Evolutionary conservation across 1,140 invertebrate genomes (phyloP), one percentile per base, ranked within the genome.

Genomic region (Drosophila ambigua): DNA sequence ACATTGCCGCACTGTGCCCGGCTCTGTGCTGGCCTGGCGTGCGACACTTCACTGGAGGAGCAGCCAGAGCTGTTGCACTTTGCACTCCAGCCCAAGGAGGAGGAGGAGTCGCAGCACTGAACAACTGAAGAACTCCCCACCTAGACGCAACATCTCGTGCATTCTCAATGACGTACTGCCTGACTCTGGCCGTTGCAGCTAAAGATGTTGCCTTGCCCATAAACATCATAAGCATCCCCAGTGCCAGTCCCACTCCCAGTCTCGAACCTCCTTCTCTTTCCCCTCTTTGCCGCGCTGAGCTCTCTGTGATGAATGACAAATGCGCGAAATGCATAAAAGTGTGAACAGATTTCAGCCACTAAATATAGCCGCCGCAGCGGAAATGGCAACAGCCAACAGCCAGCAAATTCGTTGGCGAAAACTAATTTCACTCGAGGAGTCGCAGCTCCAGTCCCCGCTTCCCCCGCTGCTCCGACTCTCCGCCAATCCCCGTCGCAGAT

Each of bases 271-370:
- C 26, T 35, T 15, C 7, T n/a, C 8, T 11, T 16, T 8, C 2
- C 13, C 2, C 28, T 9, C 5, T 52, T 13, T 52, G 7, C 31
- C 31, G 3, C 31, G 28, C 31, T 31, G 35, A 20, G 20, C 20
- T 20, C 20, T n/a, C 26, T 16, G 48, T 85, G 81, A 81, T 87
- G 82, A 87, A 85, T 87, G 75, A 58, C 77, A 84, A 69, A 76
- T 71, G 64, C 54, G 68, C 46, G 69, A 82, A 82, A 81, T 82
- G 74, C 81, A 81, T 75, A 85, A 82, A 87, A 78, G 81, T 87
- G 82, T 71, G 74, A 82, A 85, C 63, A 62, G 64, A 68, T 58
- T 75, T 50, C 68, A 50, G 35, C 35, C 39, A 62, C 81, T 84
- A 75, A 87, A 85, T 82, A 85, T 85, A 85, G 59, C 20, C 9